Conservation (phyloP, 30 jellyfish, hydroid and myxozoan genomes). For the Morbakka virulenta region DNA sequence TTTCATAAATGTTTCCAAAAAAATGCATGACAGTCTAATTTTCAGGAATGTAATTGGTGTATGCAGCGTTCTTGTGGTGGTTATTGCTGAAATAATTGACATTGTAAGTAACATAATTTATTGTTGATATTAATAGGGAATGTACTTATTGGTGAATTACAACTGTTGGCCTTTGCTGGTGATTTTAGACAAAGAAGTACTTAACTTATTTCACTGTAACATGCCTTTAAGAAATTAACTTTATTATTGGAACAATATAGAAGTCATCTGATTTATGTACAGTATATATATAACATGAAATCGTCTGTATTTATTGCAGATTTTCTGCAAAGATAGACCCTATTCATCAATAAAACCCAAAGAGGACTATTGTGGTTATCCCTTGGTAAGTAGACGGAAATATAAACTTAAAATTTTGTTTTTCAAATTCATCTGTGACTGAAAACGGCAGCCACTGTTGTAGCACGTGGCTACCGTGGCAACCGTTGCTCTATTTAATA, state of each 20-base stretch:
- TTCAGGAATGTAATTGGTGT: constrained; percentile 64
- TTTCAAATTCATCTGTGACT: no score
- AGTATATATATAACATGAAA: no score
- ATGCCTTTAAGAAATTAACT: no score
- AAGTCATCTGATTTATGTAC: no score
- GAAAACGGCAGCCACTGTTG: no score
- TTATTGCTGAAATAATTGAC: constrained; percentile 65
- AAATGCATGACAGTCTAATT: constrained; percentile 51
- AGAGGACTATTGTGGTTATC: constrained; percentile 21
- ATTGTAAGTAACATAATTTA: constrained; percentile 40
- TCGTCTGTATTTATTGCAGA: background rate
- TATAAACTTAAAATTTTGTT: no score
- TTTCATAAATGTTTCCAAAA: constrained; percentile 33
- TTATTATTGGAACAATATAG: no score
- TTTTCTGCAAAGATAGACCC: background rate
- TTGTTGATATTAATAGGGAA: no score
- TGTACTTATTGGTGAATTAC: background rate
- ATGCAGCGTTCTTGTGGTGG: constrained; percentile 42
- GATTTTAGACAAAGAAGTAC: background rate
- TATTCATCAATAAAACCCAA: background rate
- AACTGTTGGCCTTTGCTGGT: background rate
- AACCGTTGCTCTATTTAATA: no score
- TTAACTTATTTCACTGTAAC: no score
- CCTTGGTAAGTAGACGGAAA: constrained; percentile 27
- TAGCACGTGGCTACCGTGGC: no score